Percentiles rank a stretch among this genome's conserved stretches.
These are phyloP conservation scores for Anser cygnoides DNA, from an alignment of 2,113 vertebrate species.

Conservation along the genomic window DNA sequence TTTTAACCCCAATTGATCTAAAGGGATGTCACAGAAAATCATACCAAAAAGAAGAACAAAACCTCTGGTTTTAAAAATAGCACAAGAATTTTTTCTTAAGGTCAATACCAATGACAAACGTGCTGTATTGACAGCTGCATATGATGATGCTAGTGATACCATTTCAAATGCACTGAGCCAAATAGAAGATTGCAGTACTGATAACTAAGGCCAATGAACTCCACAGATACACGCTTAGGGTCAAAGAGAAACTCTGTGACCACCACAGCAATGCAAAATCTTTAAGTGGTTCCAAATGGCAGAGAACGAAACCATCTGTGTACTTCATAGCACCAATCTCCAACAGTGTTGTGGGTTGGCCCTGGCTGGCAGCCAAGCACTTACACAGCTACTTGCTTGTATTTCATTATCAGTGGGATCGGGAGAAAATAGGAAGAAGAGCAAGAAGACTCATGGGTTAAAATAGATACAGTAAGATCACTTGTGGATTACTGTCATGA, in stretches of 20 bases:
- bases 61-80: not conserved
- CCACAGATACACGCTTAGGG: not conserved
- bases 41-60: not conserved
- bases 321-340: not conserved
- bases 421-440: not conserved
- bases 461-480: not conserved
- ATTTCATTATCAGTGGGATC: not conserved
- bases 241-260: not conserved
- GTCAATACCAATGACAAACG: not conserved
- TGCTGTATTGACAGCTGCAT: not conserved
- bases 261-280: not conserved
- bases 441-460: not conserved
- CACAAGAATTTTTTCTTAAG: not conserved
- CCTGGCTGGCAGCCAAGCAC: not conserved
- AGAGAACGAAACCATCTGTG: not conserved
- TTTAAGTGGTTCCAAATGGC: not conserved
- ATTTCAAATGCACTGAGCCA: not conserved
- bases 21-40: not conserved
- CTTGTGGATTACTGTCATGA: not conserved
- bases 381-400: not conserved
- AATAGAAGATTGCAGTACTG: not conserved
- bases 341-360: not conserved
- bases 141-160: not conserved
- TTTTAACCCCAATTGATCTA: conserved; percentile 26
- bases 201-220: not conserved